Percentiles rank a stretch among this genome's conserved stretches.
These are phyloP conservation scores for Drosophila cracens DNA, from an alignment of 2,888 invertebrate genomes.

Conservation along the genomic window DNA sequence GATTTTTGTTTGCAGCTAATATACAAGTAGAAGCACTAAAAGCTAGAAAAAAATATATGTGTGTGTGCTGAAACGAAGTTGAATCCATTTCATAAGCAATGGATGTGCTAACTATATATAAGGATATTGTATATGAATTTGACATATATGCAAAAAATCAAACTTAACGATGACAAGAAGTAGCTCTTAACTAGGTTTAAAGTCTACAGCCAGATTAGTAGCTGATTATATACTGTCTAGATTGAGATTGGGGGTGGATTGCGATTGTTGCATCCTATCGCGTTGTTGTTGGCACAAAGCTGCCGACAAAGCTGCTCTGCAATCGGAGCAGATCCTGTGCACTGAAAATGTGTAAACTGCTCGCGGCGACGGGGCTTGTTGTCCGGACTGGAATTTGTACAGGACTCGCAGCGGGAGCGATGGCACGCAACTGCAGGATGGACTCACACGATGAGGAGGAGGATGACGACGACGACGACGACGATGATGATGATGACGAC, in stretches of 20 bases:
- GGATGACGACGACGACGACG: neutral
- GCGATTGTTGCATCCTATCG: constrained; percentile 10
- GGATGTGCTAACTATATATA: constrained; percentile 1
- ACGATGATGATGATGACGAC: neutral
- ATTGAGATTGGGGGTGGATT: constrained; percentile 63
- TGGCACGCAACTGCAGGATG: constrained; percentile 70
- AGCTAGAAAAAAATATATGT: constrained; percentile 17
- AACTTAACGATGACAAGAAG: constrained; percentile 61
- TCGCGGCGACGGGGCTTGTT: constrained; percentile 10
- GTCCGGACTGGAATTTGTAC: constrained; percentile 16
- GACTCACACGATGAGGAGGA: constrained; percentile 38
- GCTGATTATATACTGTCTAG: constrained; percentile 66
- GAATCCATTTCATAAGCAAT: constrained; percentile 1
- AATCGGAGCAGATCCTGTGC: constrained; percentile 76
- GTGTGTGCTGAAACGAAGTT: constrained; percentile 26
- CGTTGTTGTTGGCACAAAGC: constrained; percentile 36
- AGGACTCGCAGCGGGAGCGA: constrained; percentile 52
- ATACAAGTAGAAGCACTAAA: constrained; percentile 47
- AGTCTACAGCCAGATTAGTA: constrained; percentile 38
- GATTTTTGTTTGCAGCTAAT: constrained; percentile 65
- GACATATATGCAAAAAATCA: constrained; percentile 61
- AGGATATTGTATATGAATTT: constrained; percentile 58
- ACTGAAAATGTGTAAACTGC: constrained; percentile 72
- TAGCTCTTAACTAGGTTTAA: constrained; percentile 68
- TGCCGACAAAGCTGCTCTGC: constrained; percentile 54